Conservation (phyloP, 2,113 vertebrate species). For the Camelus bactrianus region DNA sequence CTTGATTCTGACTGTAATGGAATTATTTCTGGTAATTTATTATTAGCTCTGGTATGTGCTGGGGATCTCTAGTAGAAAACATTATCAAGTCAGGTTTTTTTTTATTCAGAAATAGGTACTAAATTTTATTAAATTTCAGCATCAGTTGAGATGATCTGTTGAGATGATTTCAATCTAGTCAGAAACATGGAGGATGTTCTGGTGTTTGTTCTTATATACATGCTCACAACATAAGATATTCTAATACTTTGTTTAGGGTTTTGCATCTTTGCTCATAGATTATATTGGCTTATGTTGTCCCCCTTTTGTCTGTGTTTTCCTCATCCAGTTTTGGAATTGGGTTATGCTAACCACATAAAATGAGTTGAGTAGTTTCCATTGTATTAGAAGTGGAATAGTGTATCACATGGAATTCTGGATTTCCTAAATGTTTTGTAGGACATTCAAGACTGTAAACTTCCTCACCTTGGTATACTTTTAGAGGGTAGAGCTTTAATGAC, state of each 20-base stretch:
- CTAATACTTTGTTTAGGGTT: neutral
- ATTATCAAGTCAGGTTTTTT: neutral
- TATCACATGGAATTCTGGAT: neutral
- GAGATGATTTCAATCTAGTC: neutral
- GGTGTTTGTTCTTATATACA: neutral
- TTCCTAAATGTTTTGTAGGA: neutral
- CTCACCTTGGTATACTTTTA: neutral
- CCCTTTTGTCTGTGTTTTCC: neutral
- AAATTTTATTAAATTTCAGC: neutral
- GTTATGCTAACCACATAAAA: neutral
- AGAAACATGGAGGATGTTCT: neutral
- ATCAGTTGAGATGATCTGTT: neutral
- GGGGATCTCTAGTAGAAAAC: neutral
- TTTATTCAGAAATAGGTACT: neutral
- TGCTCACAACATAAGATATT: neutral
- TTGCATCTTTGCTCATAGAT: neutral
- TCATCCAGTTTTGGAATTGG: neutral
- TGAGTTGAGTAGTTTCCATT: neutral
- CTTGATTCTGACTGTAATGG: neutral
- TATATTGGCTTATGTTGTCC: neutral
- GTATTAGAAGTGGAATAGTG: neutral
- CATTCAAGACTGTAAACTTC: neutral
- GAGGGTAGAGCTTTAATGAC: neutral
- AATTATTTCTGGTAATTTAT: constrained; percentile 9
- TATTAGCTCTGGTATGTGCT: neutral